Base-by-base conservation (phyloP, 1,140 invertebrate genomes). In the Pseudachorutes palmiensis region DNA sequence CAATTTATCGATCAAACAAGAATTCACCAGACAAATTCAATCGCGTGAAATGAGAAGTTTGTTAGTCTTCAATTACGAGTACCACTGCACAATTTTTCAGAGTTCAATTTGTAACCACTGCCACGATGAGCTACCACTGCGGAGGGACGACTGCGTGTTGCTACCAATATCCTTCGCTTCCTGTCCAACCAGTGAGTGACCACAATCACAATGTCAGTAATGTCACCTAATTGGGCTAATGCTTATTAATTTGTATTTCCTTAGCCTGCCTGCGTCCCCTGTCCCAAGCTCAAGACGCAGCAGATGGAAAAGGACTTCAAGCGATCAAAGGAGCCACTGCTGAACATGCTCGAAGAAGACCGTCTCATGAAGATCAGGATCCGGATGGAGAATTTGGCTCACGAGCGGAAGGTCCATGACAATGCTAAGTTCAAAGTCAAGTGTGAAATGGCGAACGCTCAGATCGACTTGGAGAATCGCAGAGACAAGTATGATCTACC, bases 281-380 rank as follows among this genome's bases (percentile, higher is more conserved):
- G 36, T 45, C 36, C 36, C 9, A 45, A 45, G 19, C 36, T 12
- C 19, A 45, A 45, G 36, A 45, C 36, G 9, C 36, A 45, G 36
- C 36, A 9, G 19, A 12, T 45, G 36, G 36, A 45, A 19, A 45
- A 19, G 19, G 36, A 45, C 19, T 19, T 45, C 19, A 45, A 45
- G 19, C 9, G 9, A 45, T 19, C 19, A 14, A 55, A 55, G 51
- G 24, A 55, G 24, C 51, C 51, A 16, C 32, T 72, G 1, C 2
- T 28, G 0, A 45, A 68, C 19, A 67, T 65, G 62, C 28, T 72
- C 49, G 62, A 70, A n/a, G 58, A 45, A 24, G 68, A 70, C 55
- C n/a, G 63, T 16, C 49, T 61, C 26, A 63, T 61, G 51, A 41
- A n/a, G 16, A 33, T 69, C 12, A n/a, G 49, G 2, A 63, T 36